These are phyloP conservation scores for Muscicapa adusta DNA, from an alignment of 2,113 vertebrate genomes.

Conservation along the genomic window DNA sequence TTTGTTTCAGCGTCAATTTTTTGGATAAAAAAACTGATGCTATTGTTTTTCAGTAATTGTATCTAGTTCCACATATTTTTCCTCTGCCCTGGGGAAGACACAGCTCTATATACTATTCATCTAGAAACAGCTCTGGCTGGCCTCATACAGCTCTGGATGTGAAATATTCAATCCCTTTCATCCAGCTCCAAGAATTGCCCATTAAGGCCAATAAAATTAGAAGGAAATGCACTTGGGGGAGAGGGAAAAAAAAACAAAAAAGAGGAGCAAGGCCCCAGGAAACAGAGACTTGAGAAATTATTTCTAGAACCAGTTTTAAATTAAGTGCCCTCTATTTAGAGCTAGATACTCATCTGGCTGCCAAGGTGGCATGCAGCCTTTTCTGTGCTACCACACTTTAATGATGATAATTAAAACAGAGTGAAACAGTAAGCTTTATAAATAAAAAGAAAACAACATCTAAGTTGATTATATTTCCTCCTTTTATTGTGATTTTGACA, in stretches of 20 bases:
- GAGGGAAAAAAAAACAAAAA: background rate
- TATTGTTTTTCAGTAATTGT: background rate
- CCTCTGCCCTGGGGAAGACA: background rate
- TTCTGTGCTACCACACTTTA: background rate
- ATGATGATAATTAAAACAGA: constrained; percentile 63
- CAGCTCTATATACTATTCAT: background rate
- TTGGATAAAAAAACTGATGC: constrained; percentile 39
- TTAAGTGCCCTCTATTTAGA: background rate
- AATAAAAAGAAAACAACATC: constrained; percentile 54
- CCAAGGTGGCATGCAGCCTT: background rate
- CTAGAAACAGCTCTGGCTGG: background rate
- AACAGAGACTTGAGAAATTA: background rate
- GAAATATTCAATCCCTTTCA: background rate
- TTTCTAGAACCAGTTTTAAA: background rate
- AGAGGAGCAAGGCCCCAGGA: background rate
- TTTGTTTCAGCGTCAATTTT: constrained; percentile 21
- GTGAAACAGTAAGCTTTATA: constrained; percentile 54
- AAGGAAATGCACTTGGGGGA: background rate
- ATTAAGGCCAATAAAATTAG: background rate
- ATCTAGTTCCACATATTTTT: background rate
- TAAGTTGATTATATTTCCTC: constrained; percentile 53
- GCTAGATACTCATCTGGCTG: background rate
- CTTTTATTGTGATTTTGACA: constrained; percentile 66
- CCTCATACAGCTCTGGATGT: background rate
- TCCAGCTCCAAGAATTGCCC: background rate